Evolutionary conservation across 1,140 invertebrate genomes (phyloP).

Genomic region (Euura saliciscinereae): DNA sequence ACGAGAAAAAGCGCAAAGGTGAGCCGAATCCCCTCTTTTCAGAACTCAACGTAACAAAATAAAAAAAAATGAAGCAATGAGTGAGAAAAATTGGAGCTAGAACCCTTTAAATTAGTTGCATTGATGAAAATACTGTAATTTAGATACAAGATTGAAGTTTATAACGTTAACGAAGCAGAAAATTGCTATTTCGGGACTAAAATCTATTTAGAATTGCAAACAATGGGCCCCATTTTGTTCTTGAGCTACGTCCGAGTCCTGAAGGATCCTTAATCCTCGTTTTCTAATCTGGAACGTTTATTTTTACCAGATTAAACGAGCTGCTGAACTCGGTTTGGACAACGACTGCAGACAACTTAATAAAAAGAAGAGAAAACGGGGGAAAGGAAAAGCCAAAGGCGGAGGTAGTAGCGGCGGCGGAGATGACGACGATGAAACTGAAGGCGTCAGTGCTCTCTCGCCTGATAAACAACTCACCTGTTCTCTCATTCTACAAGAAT

Average conservation of each 20-base stretch:
- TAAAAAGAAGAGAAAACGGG: constrained; percentile 60
- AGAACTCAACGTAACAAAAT: constrained; percentile 4
- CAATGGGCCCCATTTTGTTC: too few species aligned
- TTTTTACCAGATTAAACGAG: constrained; percentile 55
- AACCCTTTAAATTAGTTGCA: too few species aligned
- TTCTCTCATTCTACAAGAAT: constrained; percentile 71
- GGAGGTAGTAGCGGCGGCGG: constrained; percentile 51
- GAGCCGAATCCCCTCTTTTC: constrained; percentile 15
- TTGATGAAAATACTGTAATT: constrained; percentile 7
- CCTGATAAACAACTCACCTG: constrained; percentile 64
- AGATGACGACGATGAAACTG: constrained; percentile 65
- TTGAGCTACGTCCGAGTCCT: too few species aligned
- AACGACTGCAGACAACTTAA: constrained; percentile 57
- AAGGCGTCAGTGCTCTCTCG: constrained; percentile 58
- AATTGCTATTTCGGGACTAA: too few species aligned
- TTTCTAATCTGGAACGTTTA: background rate
- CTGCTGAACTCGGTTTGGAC: constrained; percentile 57
- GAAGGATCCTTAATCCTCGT: too few species aligned
- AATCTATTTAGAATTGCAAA: too few species aligned
- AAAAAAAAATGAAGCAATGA: too few species aligned
- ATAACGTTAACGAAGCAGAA: too few species aligned
- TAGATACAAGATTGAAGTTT: background rate
- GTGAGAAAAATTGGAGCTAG: too few species aligned
- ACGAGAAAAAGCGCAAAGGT: constrained; percentile 63
- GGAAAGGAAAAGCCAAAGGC: constrained; percentile 58